These are phyloP conservation scores for Nymphicus hollandicus DNA, from an alignment of 2,113 vertebrate species.

Conservation along the genomic window DNA sequence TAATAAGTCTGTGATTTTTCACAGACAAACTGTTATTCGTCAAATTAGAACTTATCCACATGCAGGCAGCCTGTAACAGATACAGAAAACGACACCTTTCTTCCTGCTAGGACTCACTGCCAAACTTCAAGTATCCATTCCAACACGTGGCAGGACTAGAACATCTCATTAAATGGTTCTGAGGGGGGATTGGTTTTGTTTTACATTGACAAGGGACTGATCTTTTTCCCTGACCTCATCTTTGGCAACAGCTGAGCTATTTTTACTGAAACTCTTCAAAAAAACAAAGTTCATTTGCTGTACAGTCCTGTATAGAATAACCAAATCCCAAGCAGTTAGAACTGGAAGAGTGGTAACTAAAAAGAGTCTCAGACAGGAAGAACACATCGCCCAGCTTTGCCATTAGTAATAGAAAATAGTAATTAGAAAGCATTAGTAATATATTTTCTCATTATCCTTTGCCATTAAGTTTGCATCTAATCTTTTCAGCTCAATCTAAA, in stretches of 20 bases:
- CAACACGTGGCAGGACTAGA: neutral
- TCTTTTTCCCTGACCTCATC: constrained; percentile 4
- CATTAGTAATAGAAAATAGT: neutral
- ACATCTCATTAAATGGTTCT: neutral
- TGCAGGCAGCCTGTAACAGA: neutral
- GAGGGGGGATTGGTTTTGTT: neutral
- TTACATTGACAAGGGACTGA: neutral
- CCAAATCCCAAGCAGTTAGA: neutral
- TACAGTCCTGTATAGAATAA: neutral
- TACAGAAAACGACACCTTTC: neutral
- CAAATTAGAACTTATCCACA: rapidly evolving
- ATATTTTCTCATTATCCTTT: neutral
- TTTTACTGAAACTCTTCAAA: neutral
- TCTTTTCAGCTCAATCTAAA: neutral
- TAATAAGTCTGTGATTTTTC: neutral
- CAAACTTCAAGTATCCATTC: neutral
- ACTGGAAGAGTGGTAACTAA: neutral
- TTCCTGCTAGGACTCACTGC: neutral
- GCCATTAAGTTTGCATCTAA: neutral
- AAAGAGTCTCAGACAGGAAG: neutral
- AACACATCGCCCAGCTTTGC: neutral
- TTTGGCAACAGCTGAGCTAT: neutral
- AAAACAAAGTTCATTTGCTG: neutral
- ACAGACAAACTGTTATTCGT: neutral
- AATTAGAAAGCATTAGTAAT: neutral